A percentile compares a stretch with the other conserved stretches of the same genome.
Conservation (phyloP, 2,113 vertebrate genomes). For the Epinephelus fuscoguttatus region DNA sequence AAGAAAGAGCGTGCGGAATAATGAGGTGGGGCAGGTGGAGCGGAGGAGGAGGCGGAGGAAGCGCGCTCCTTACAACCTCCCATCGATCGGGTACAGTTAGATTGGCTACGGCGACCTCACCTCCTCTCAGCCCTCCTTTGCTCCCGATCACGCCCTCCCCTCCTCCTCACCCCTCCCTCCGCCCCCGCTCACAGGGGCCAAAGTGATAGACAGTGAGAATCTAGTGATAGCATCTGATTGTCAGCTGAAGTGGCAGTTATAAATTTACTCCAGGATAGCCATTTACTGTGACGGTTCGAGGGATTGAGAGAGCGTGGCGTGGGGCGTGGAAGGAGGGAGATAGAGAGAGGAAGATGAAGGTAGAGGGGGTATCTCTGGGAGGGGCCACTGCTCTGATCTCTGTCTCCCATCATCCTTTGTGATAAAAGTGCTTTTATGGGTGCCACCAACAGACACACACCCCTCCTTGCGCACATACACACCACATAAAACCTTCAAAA, state of each 20-base stretch:
- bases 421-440: conserved; percentile 80
- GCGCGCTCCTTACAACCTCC: conserved; percentile 72
- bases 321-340: conserved; percentile 32
- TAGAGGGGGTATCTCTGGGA: conserved; percentile 31
- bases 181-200: conserved; percentile 65
- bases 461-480: conserved; percentile 27
- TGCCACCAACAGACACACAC: conserved; percentile 47
- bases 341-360: conserved; percentile 59
- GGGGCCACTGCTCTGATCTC: conserved; percentile 69
- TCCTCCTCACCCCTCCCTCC: conserved; percentile 28
- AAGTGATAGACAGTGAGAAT: conserved; percentile 84
- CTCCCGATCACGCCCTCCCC: conserved; percentile 31
- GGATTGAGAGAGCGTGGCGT: conserved; percentile 60
- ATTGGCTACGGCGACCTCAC: conserved; percentile 28
- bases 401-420: conserved; percentile 76
- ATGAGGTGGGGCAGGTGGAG: conserved; percentile 47
- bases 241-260: conserved; percentile 87
- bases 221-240: conserved; percentile 86
- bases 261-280: conserved; percentile 84
- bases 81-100: conserved; percentile 78
- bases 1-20: conserved; percentile 33
- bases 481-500: conserved; percentile 64
- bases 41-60: conserved; percentile 24
- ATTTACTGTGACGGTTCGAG: conserved; percentile 79
- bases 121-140: conserved; percentile 36